phyloP scores from a whole-genome alignment of 2,888 invertebrate genomes.

The Schizaphis graminum region DNA sequence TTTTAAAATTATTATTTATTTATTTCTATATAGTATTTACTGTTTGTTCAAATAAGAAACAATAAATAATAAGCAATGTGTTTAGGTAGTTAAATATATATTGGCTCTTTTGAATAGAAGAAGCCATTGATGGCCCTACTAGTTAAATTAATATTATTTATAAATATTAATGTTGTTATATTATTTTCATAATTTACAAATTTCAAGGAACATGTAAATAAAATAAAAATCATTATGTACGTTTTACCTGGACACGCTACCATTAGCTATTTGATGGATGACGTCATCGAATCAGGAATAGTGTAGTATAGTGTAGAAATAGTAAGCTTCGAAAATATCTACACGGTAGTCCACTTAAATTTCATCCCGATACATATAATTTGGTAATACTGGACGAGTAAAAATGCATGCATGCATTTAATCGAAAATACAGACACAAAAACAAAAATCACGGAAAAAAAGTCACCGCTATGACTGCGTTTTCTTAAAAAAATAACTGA shows the following conservation, averaged over 20 bases:
- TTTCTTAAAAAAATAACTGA: neutral
- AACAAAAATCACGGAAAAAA: neutral
- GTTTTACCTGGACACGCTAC: neutral
- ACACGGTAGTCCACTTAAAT: neutral
- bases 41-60: neutral
- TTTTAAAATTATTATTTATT: neutral
- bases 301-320: neutral
- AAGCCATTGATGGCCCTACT: neutral
- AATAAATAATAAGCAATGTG: neutral
- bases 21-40: neutral
- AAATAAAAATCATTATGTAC: neutral
- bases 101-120: neutral
- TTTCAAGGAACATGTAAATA: neutral
- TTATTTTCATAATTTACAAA: neutral
- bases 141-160: neutral
- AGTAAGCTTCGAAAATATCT: neutral
- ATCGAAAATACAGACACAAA: no score
- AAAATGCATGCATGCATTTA: no score
- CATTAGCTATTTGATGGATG: neutral
- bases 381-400: no score
- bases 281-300: neutral
- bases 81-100: neutral
- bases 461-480: neutral
- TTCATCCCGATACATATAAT: neutral
- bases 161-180: neutral